Base-by-base conservation (phyloP, 2,888 invertebrate genomes). In the Leptopilina syphax region DNA sequence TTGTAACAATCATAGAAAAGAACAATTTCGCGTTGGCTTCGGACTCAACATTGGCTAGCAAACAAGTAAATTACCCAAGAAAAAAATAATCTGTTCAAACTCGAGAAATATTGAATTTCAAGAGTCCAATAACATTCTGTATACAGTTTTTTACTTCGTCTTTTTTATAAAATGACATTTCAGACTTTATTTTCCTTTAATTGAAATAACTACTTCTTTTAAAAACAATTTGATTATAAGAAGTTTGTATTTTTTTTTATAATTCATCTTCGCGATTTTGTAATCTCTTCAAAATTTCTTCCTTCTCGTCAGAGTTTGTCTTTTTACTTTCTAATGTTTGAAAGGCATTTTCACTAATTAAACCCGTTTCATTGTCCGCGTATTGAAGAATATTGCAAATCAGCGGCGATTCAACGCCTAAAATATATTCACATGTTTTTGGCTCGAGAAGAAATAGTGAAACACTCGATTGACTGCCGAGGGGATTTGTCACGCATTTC, bases 371-470 rank as follows among this genome's bases (percentile, higher is more conserved):
- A 44, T 96, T 95, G 91, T 98, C 97, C 0, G 96, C 97, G 83
- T 95, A 93, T 2, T 96, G 94, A 77, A 98, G 92, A 84, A 98
- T 95, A 87, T 96, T 95, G 92, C 98, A 98, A 86, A 99, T 96
- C 9, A 98, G 92, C 0, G 97, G 96, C 0, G 98, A 98, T 90
- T 99, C 98, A 0, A 99, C 97, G n/a, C 97, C 97, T 77, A 99
- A 93, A 78, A 98, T 96, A 91, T 99, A 99, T 92, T 98, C 97
- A 90, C 99, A 99, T 0, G 96, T 96, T 88, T 95, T 95, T 0
- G 99, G 98, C 90, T 99, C 99, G 4, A 98, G 92, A 27, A 99
- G 93, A 90, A 97, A 98, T 80, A 99, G 93, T 0, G 97, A 96
- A 0, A 98, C 97, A 82, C 97, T 95, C 18, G 96, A 96, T 0